Evolutionary conservation across 2,797 vertebrate genomes (phyloP), one percentile per base, ranked within the genome.

Genomic region (Enoplosus armatus): DNA sequence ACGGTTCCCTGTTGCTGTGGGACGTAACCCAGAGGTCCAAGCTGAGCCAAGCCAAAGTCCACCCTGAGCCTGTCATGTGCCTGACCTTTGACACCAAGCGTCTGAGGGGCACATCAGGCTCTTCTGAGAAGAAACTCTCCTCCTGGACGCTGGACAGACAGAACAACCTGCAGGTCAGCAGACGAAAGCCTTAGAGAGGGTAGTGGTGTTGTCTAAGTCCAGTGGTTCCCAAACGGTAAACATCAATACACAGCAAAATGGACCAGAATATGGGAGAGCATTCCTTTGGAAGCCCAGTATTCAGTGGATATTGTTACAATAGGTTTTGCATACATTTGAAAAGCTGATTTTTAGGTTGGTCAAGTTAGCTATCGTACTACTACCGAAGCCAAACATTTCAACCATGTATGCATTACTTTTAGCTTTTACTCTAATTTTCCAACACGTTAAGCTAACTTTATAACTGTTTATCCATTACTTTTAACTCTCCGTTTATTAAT

Each of bases 1-100:
- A 98, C 0, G 98, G 98, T 74, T 98, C 97, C 1, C 90, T 99
- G 85, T 77, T 95, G 84, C 95, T 99, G 75, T 99, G 98, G 98
- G 97, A 97, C 75, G 71, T 99, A 82, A 95, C 95, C 16, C 94
- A 88, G 88, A 94, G 95, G 87, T 95, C 92, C 89, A 82, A 60
- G 0, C 85, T 96, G 92, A 97, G 96, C 93, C 93, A 68, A 31
- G 85, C 95, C 45, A 73, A 89, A 87, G 96, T 95, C 94, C 96
- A 98, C 89, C 89, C 94, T 24, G 97, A 98, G 90, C 97, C 98
- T 2, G 87, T 99, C 92, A 97, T 98, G 97, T 96, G 96, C 91
- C 95, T 99, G 93, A 97, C 97, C 95, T 97, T 99, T 93, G 97
- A 99, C 92, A 86, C 92, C 0, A 70, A 89, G 84, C 93, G 91